Base-by-base conservation (phyloP, 2,797 vertebrate genomes). In the Macropodus opercularis region DNA sequence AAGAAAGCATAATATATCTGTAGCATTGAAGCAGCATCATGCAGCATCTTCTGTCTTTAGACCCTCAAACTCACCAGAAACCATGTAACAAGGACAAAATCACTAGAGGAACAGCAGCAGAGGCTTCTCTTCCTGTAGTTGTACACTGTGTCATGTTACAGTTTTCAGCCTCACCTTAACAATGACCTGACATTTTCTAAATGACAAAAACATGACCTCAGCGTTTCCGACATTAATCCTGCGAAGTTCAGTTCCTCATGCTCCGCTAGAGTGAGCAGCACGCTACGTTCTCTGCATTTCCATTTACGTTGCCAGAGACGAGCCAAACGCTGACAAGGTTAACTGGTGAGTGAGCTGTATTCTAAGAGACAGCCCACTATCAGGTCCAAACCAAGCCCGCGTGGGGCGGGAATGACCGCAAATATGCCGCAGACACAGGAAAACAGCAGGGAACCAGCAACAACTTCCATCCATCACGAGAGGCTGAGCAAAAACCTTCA, bases 341-440 rank as follows among this genome's bases (percentile, higher is more conserved):
- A 67, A 38, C 60, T 38, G 53, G 32, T 50, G 60, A 65, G 78
- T 75, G 68, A 89, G 60, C 40, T 53, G 81, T 83, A 89, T 41
- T 31, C 49, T 31, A 47, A 51, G 69, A 83, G 88, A 85, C 85
- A 79, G 78, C 48, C 72, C 67, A 75, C 60, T 23, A 71, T 72
- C 52, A 54, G 80, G 77, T 87, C 80, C 76, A 59, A 81, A 66
- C 44, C 41, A 52, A 53, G 79, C 49, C 56, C 34, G 26, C 14
- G 8, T 51, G 14, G 69, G 69, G 79, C 70, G 50, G 52, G 36
- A 51, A 73, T 73, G 87, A 82, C 67, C 73, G 66, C 58, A 85
- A 87, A 85, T 87, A 86, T 89, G 86, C 85, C 87, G 84, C 63
- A 63, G 58, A 51, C 47, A 48, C 52, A 53, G 63, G 48, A 54